Percentiles rank a stretch among this genome's conserved stretches.
These are phyloP conservation scores for Pandemis corylana DNA, from an alignment of 2,888 invertebrate genomes.

Conservation along the genomic window DNA sequence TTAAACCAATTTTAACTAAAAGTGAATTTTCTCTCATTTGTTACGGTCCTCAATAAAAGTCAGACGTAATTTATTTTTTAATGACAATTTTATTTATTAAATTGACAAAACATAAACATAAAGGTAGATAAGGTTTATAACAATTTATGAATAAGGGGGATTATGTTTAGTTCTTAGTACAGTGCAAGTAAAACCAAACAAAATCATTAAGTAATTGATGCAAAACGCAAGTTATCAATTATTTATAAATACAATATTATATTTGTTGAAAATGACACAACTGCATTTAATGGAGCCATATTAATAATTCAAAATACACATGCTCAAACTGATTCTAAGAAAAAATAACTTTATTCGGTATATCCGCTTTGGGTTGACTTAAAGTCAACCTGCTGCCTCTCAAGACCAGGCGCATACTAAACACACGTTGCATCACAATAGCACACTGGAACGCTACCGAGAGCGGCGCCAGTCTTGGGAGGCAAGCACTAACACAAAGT, in stretches of 20 bases:
- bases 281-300: constrained; percentile 6
- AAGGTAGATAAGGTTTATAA: neutral
- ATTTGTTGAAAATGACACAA: neutral
- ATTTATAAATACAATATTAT: constrained; percentile 1
- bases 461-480: neutral
- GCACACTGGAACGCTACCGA: neutral
- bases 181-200: constrained; percentile 1
- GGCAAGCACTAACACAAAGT: constrained; percentile 1
- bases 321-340: constrained; percentile 4
- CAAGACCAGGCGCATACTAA: neutral
- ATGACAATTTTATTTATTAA: neutral
- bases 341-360: neutral
- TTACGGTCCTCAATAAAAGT: neutral
- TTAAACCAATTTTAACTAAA: neutral
- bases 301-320: constrained; percentile 15
- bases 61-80: neutral
- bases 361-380: neutral
- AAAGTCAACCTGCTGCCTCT: neutral
- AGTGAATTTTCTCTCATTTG: neutral
- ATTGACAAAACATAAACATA: neutral
- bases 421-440: neutral
- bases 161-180: neutral
- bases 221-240: neutral
- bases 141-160: constrained; percentile 6
- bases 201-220: neutral